A percentile compares a stretch with the other conserved stretches of the same genome.
Evolutionary conservation across 37 sponge, comb jelly and placozoan species (phyloP).

Genomic region (Agelas oroides): DNA sequence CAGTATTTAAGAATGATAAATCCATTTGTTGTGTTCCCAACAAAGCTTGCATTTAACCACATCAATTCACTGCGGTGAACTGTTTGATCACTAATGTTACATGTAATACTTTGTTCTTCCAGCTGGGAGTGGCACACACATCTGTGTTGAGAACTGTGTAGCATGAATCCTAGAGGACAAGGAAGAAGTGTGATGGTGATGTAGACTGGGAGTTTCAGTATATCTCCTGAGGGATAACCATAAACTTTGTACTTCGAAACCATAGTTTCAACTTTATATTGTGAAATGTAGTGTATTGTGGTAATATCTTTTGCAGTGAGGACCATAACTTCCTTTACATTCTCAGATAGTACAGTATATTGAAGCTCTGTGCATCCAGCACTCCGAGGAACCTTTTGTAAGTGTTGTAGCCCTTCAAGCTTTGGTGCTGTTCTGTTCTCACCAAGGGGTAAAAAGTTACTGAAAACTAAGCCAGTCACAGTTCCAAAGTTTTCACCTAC

Average conservation of each 20-base stretch:
- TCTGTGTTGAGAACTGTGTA: background rate
- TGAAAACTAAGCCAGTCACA: background rate
- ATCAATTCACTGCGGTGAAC: background rate
- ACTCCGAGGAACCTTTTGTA: too few species aligned
- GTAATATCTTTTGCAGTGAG: too few species aligned
- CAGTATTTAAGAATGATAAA: background rate
- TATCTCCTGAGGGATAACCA: too few species aligned
- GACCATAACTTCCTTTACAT: too few species aligned
- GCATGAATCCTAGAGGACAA: constrained; percentile 18
- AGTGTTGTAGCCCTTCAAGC: too few species aligned
- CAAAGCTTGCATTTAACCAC: background rate
- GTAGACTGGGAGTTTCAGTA: constrained; percentile 2
- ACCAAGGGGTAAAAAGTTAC: background rate
- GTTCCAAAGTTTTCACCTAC: constrained; percentile 4
- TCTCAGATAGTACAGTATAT: too few species aligned
- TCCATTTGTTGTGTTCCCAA: background rate
- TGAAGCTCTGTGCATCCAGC: too few species aligned
- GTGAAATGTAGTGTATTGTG: too few species aligned
- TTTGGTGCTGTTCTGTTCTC: too few species aligned
- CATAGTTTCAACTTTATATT: too few species aligned
- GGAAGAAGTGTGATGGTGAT: background rate
- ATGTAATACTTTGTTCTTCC: background rate
- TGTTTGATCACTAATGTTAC: constrained; percentile 22
- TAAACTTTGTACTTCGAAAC: too few species aligned
- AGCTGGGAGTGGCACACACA: background rate